Evolutionary conservation across 1,140 invertebrate genomes (phyloP), one percentile per base, ranked within the genome.

Genomic region (Drosophila triauraria): DNA sequence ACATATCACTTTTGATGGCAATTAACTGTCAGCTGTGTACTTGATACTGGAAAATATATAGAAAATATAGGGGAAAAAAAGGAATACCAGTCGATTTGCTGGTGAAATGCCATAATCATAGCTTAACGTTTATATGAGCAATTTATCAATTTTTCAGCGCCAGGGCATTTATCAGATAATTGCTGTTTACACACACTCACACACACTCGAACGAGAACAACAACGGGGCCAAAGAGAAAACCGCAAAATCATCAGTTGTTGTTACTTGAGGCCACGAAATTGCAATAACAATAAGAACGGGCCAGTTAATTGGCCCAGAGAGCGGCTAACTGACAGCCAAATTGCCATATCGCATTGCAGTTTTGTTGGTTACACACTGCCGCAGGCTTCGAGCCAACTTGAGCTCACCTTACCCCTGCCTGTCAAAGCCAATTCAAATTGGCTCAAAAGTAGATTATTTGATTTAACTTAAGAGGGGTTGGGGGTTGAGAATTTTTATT

Each of bases 101-200:
- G 40, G 54, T 43, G 51, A 78, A 58, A 61, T 85, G 74, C 74
- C 82, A 85, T 88, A 87, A 87, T 87, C 78, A 83, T 88, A 81
- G 84, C 79, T 67, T 75, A 87, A 84, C 78, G 85, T 90, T 87
- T 84, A 90, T 90, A 87, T 81, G 74, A 76, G 69, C 84, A 87
- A 87, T 87, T 87, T 87, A 87, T 87, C 84, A 84, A 87, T 84
- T 88, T 87, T 87, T 87, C 80, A 87, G 84, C 85, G 84, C 84
- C 84, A 54, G 69, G 75, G 72, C 78, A 88, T 88, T 87, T 87
- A 87, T 87, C 84, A 80, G 85, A 90, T 87, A 87, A 87, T 87
- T 87, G 81, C 78, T 87, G 84, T 88, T 87, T 87, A 63, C 85
- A 87, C 84, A 88, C 85, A 84, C 53, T 61, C 47, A 53, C 54